Base-by-base conservation (phyloP, 2,797 vertebrate genomes). In the Erpetoichthys calabaricus region DNA sequence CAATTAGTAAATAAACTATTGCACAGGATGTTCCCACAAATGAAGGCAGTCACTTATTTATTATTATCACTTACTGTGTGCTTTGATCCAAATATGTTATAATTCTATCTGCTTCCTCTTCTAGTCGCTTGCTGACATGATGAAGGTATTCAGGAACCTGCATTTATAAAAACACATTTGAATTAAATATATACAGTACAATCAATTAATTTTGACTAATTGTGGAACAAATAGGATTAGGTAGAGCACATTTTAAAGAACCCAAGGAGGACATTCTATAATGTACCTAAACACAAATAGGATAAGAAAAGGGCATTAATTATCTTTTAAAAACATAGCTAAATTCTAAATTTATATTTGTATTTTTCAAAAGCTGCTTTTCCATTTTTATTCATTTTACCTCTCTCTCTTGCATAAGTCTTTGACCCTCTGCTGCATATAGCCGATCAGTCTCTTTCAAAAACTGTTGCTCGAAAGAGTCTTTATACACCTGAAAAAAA, bases 341-440 rank as follows among this genome's bases (percentile, higher is more conserved):
- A 25, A 25, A 25, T 25, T 25, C 25, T 25, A 25, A 25, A 25
- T 25, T 25, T 25, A 25, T 25, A 25, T 25, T 25, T 25, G 25
- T 25, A 25, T 25, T 25, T 25, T 25, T 25, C 25, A 2, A 25
- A 25, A 25, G 25, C 25, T 25, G 25, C 2, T 25, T 25, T 25
- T 25, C 1, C 25, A 25, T 25, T 25, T 25, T 25, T 25, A 25
- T 25, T 25, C 25, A 25, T 25, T 76, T 68, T 63, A 85, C 86
- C 82, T 88, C 86, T 70, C 86, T 76, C 60, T 87, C 85, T 55
- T 88, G 86, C 85, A 88, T 86, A 62, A 87, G 69, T 56, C 81
- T 81, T 67, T 88, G 86, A 49, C 86, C 85, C 75, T 88, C 86
- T 56, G 85, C 77, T 66, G 85, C 84, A 63, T 88, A 88, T 25